Evolutionary conservation across 2,797 vertebrate genomes (phyloP).

Genomic region (Taeniopygia guttata): DNA sequence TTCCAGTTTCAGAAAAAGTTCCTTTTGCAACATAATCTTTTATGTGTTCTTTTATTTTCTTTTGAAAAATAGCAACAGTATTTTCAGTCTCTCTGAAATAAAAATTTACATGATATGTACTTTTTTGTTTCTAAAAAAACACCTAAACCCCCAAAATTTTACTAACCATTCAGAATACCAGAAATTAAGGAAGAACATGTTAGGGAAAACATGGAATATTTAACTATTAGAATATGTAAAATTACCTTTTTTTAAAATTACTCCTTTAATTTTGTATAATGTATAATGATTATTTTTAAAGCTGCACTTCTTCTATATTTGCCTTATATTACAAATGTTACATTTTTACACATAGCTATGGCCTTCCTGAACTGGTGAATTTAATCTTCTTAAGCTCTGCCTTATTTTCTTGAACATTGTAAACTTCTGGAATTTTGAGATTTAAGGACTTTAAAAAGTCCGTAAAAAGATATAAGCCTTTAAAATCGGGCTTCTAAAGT

Average conservation of each 20-base stretch:
- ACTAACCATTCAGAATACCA: neutral
- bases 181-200: neutral
- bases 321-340: neutral
- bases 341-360: rapidly evolving
- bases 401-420: neutral
- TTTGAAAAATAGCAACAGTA: neutral
- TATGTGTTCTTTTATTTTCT: no score
- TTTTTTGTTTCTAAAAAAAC: neutral
- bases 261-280: neutral
- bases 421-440: neutral
- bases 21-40: neutral
- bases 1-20: neutral
- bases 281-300: neutral
- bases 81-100: neutral
- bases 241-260: neutral
- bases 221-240: neutral
- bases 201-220: neutral
- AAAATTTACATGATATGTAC: neutral
- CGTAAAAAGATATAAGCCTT: neutral
- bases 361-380: neutral
- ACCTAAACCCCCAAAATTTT: rapidly evolving
- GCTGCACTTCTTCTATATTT: neutral
- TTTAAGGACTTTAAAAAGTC: neutral
- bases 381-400: neutral
- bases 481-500: neutral